These are phyloP conservation scores for Diaperis boleti DNA, from an alignment of 2,888 invertebrate species.

Conservation along the genomic window DNA sequence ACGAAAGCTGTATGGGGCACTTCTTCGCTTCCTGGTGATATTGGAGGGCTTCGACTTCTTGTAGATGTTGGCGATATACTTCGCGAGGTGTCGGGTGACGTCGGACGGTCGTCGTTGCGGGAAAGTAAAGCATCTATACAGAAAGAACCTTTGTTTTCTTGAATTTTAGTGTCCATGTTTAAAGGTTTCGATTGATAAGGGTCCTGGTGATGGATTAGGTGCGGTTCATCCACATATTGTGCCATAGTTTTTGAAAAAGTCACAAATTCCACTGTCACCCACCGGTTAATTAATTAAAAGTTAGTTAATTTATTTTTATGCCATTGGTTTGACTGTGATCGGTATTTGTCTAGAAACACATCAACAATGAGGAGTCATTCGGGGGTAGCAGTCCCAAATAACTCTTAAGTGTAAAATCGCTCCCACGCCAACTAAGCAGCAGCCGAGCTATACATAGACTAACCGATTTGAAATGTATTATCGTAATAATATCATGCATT, in stretches of 20 bases:
- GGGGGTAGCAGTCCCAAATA: neutral
- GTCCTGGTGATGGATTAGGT: slow-evolving; percentile 50
- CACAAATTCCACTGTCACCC: slow-evolving; percentile 6
- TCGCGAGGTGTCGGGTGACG: slow-evolving; percentile 58
- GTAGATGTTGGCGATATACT: slow-evolving; percentile 66
- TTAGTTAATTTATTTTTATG: neutral
- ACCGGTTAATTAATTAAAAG: slow-evolving; percentile 1
- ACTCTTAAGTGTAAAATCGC: slow-evolving; percentile 1
- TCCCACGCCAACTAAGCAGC: slow-evolving; percentile 50
- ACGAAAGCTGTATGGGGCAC: slow-evolving; percentile 69
- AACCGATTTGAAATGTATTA: slow-evolving; percentile 67
- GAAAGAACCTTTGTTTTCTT: slow-evolving; percentile 75
- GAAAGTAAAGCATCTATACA: slow-evolving; percentile 92
- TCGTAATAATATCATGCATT: slow-evolving; percentile 67
- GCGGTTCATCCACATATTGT: slow-evolving; percentile 57
- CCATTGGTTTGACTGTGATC: slow-evolving; percentile 1
- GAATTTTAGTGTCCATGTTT: slow-evolving; percentile 64
- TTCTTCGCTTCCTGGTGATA: slow-evolving; percentile 88
- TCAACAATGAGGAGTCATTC: no score
- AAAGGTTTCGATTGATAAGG: slow-evolving; percentile 53
- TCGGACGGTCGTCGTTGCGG: slow-evolving; percentile 58
- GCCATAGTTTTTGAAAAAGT: slow-evolving; percentile 50
- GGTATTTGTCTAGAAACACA: neutral
- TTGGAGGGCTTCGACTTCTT: slow-evolving; percentile 84
- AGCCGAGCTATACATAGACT: slow-evolving; percentile 64